Evolutionary conservation across 2,888 invertebrate species (phyloP), one percentile per base, ranked within the genome.

Genomic region (Mesorhabditis spiculigera): DNA sequence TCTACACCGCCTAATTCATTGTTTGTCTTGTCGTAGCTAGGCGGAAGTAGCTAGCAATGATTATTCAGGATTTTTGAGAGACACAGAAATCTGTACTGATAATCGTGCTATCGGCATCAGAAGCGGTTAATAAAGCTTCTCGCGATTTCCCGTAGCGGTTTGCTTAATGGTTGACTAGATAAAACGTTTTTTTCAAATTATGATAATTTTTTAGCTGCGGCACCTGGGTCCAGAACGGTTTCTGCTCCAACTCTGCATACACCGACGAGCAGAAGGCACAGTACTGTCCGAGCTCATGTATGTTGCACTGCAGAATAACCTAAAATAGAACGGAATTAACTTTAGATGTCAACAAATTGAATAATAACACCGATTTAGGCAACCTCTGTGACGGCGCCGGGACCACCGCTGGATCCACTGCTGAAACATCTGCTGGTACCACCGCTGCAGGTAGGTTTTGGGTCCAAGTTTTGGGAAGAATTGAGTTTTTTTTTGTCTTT

Each of bases 161-260:
- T 28, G 28, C 28, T 28, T 28, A 28, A 28, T 28, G 28, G 28
- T 28, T 28, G 28, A 28, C 28, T 28, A 28, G 28, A 28, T 28
- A 28, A 28, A 28, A 28, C 28, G 28, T 28, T 28, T 28, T 28
- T 28, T 28, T 28, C 3, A 28, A 28, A 28, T 28, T 28, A 28
- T 28, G 28, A 28, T 28, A 28, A 28, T 28, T 28, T n/a, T 67
- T 50, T 44, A 67, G 67, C 58, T 67, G 67, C 67, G 58, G 16
- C 16, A 43, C 45, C 28, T 67, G 67, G 67, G 58, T 50, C 45
- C 6, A 5, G 6, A 65, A 65, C 44, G 67, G 67, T 28, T 67
- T 67, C 58, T 67, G 67, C 58, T 16, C 45, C n/a, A 50, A n/a
- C 50, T 8, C 67, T 41, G n/a, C 42, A 13, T 67, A 67, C 67